These are phyloP conservation scores for Coilia nasus DNA, from an alignment of 2,797 vertebrate genomes.

Conservation along the genomic window DNA sequence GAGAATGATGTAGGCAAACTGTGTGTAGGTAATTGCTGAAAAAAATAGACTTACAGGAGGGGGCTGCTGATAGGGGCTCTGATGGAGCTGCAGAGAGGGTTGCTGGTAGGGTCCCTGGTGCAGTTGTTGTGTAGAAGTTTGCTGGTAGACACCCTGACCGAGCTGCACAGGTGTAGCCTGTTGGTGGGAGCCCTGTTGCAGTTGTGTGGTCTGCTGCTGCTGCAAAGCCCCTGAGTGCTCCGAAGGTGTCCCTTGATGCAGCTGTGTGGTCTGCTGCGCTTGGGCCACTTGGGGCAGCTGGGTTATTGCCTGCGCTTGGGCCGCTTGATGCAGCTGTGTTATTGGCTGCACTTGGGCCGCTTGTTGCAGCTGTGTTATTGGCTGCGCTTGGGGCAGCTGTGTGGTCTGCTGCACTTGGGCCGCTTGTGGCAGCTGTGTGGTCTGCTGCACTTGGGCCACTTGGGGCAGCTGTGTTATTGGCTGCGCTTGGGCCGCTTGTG, in stretches of 20 bases:
- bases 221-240: too few species aligned
- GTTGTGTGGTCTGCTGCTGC: slow-evolving; percentile 38
- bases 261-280: slow-evolving; percentile 30
- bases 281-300: slow-evolving; percentile 15
- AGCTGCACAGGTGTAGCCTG: slow-evolving; percentile 56
- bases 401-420: slow-evolving; percentile 31
- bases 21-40: not conserved
- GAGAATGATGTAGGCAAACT: not conserved
- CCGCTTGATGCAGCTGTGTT: slow-evolving; percentile 23
- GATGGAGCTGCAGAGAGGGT: slow-evolving; percentile 46
- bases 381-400: slow-evolving; percentile 11
- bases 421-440: slow-evolving; percentile 55
- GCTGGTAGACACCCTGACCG: slow-evolving; percentile 49
- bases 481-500: slow-evolving; percentile 46
- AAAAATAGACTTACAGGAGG: slow-evolving; percentile 69
- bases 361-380: slow-evolving; percentile 52
- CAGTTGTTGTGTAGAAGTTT: slow-evolving; percentile 29
- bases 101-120: slow-evolving; percentile 38
- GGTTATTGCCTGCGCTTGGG: slow-evolving; percentile 26
- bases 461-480: slow-evolving; percentile 28
- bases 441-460: slow-evolving; percentile 47
- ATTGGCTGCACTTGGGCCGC: slow-evolving; percentile 37
- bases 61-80: slow-evolving; percentile 62
- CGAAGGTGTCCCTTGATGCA: not conserved
- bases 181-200: slow-evolving; percentile 40